Conservation (phyloP, 2,888 invertebrate genomes). For the Hanleya hanleyi region DNA sequence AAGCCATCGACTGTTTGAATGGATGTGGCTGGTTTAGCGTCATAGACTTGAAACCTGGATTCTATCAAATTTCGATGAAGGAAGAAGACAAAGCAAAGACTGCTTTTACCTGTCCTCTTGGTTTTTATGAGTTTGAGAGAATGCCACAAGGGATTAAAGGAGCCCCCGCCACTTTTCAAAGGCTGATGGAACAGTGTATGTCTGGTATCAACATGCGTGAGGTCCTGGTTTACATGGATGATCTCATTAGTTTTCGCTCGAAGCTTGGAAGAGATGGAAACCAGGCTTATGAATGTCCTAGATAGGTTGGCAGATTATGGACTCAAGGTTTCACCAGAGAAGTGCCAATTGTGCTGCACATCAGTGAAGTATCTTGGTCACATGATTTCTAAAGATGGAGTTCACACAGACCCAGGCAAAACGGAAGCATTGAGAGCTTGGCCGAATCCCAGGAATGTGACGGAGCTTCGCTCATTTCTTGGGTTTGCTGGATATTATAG, state of each 20-base stretch:
- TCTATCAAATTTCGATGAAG: too few relatives aligned
- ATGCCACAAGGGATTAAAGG: slow-evolving; percentile 9
- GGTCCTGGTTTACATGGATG: slow-evolving; percentile 16
- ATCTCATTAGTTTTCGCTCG: slow-evolving; percentile 12
- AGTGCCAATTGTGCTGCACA: slow-evolving; percentile 1
- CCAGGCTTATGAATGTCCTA: slow-evolving; percentile 6
- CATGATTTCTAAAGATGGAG: not conserved
- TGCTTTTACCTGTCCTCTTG: slow-evolving; percentile 8
- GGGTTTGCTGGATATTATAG: not conserved
- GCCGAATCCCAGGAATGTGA: not conserved
- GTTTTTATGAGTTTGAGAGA: slow-evolving; percentile 6
- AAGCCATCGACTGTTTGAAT: slow-evolving; percentile 10
- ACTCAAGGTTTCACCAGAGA: not conserved
- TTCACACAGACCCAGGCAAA: not conserved
- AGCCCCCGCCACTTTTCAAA: slow-evolving; percentile 14
- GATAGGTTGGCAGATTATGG: slow-evolving; percentile 5
- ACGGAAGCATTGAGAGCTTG: slow-evolving; percentile 2
- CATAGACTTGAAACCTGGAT: too few relatives aligned
- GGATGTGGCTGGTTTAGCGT: too few relatives aligned
- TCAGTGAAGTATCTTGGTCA: slow-evolving; percentile 15
- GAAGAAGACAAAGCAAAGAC: slow-evolving; percentile 10
- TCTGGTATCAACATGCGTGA: not conserved
- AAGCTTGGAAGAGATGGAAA: not conserved
- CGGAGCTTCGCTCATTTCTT: not conserved
- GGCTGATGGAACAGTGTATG: slow-evolving; percentile 11